These are phyloP conservation scores for Crepidodera aurea DNA, from an alignment of 2,888 invertebrate genomes.

Conservation along the genomic window DNA sequence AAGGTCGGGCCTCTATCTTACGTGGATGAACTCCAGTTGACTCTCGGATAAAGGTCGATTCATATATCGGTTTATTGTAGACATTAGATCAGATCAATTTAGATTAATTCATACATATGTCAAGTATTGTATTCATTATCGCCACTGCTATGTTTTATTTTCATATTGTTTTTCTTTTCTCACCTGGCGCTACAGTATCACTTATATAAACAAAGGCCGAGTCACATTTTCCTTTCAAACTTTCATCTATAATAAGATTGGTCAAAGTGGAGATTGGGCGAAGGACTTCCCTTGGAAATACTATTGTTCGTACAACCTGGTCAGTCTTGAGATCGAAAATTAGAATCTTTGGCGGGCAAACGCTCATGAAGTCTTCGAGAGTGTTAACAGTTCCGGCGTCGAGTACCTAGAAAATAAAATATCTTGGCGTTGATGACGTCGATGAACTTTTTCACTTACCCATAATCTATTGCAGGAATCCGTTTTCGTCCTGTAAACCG, in stretches of 20 bases:
- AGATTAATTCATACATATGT: too few relatives aligned
- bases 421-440: too few relatives aligned
- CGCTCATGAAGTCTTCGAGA: conserved; percentile 70
- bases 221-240: conserved; percentile 73
- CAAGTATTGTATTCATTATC: too few relatives aligned
- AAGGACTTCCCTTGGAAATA: conserved; percentile 77
- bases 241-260: conserved; percentile 81
- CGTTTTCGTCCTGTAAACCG: conserved; percentile 78
- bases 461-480: conserved; percentile 84
- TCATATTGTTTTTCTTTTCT: not conserved
- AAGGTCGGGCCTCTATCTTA: too few relatives aligned
- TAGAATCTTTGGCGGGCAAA: conserved; percentile 82
- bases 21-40: too few relatives aligned
- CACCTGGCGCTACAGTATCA: conserved; percentile 83
- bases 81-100: too few relatives aligned
- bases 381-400: conserved; percentile 80
- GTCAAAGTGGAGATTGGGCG: conserved; percentile 79
- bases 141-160: too few relatives aligned
- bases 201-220: conserved; percentile 81
- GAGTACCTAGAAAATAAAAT: conserved; percentile 77
- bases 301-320: conserved; percentile 72
- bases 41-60: too few relatives aligned
- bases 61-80: too few relatives aligned
- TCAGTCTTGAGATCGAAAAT: conserved; percentile 81
- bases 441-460: conserved; percentile 60